These are phyloP conservation scores for Catagonus wagneri DNA, from an alignment of 2,113 vertebrate species.

Conservation along the genomic window DNA sequence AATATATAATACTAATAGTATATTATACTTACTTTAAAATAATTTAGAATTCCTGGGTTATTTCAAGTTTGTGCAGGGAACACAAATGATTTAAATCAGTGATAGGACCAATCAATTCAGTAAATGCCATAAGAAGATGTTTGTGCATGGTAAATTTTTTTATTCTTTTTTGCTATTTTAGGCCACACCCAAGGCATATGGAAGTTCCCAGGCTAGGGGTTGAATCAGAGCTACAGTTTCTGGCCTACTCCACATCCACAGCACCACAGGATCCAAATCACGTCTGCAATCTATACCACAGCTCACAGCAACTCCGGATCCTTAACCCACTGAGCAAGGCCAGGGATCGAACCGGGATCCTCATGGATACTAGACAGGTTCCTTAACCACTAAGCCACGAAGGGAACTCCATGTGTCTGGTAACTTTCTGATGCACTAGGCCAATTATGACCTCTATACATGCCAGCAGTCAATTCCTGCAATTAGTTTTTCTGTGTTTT, in stretches of 20 bases:
- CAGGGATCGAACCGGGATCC: no score
- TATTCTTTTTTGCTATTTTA: no score
- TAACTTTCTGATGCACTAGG: not conserved
- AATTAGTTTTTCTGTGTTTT: not conserved
- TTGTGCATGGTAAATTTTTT: not conserved
- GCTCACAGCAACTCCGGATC: no score
- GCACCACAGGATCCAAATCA: no score
- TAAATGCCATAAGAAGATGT: not conserved
- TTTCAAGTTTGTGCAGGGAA: not conserved
- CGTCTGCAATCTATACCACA: no score
- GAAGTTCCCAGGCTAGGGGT: no score
- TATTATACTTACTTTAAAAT: not conserved
- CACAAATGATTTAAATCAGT: not conserved
- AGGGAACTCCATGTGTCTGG: not conserved
- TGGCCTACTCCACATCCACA: no score
- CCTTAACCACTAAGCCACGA: no score
- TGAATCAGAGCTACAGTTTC: no score
- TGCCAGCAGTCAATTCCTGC: not conserved
- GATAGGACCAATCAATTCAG: not conserved
- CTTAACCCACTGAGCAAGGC: no score
- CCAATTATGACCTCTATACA: not conserved
- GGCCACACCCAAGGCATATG: no score
- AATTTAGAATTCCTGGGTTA: not conserved
- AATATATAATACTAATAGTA: not conserved
- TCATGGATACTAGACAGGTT: no score